A percentile compares a stretch with the other conserved stretches of the same genome.
Evolutionary conservation across 2,888 invertebrate genomes (phyloP).

Genomic region (Macaria notata): DNA sequence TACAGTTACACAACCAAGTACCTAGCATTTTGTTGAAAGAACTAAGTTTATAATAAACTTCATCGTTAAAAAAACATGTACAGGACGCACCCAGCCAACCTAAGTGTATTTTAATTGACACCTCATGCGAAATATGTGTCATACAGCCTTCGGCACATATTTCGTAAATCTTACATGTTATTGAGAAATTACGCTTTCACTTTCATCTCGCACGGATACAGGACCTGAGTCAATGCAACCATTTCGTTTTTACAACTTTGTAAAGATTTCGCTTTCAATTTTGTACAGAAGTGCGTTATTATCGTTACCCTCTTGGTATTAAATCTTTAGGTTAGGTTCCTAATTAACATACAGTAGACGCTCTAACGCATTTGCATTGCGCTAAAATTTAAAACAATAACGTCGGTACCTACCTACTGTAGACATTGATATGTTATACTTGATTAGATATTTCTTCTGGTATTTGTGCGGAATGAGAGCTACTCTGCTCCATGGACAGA

Average conservation of each 20-base stretch:
- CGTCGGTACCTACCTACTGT: too few relatives aligned
- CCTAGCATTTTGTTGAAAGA: too few relatives aligned
- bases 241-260: conserved; percentile 16
- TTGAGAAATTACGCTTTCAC: conserved; percentile 46
- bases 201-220: conserved; percentile 32
- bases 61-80: conserved; percentile 4
- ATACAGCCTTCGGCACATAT: conserved; percentile 45
- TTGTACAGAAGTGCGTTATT: conserved; percentile 15
- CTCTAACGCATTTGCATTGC: too few relatives aligned
- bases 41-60: background rate
- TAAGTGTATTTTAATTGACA: conserved; percentile 31
- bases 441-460: too few relatives aligned
- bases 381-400: too few relatives aligned
- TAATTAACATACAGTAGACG: too few relatives aligned
- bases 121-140: conserved; percentile 42
- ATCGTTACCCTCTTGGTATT: background rate
- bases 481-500: too few relatives aligned
- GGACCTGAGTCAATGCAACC: conserved; percentile 25
- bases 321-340: too few relatives aligned
- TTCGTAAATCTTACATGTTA: conserved; percentile 41
- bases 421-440: too few relatives aligned
- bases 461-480: too few relatives aligned
- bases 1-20: background rate
- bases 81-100: conserved; percentile 11
- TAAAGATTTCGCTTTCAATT: conserved; percentile 25